Evolutionary conservation across 2,113 vertebrate genomes (phyloP), one percentile per base, ranked within the genome.

Genomic region (Petrocephalus zakoni): DNA sequence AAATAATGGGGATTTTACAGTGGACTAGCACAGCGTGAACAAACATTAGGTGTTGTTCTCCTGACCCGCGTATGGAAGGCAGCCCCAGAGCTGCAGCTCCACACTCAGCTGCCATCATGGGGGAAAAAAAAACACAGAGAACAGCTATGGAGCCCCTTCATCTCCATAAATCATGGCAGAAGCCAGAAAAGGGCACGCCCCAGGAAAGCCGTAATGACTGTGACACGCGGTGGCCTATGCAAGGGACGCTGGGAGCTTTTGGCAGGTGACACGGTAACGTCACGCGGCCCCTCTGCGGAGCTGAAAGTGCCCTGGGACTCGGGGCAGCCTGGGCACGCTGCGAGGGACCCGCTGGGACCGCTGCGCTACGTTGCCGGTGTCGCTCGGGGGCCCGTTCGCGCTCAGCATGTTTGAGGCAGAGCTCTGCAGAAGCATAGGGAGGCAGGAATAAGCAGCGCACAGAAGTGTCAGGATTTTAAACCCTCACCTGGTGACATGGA

Each of bases 1-100:
- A 83, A 83, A 83, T 83, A 83, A 83, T 11, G 37, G 81, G 81
- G 81, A 83, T 46, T 83, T 83, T 83, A 83, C 29, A 49, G 75
- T 22, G 19, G 42, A 19, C 75, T 21, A 22, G 46, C 81, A n/a
- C 46, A n/a, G 46, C 19, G 81, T 49, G 46, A 83, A 22, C 81
- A 83, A 83, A 47, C 81, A 83, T 49, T n/a, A 47, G 81, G 81
- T 13, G 81, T 49, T 49, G 81, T 22, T 83, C 37, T n/a, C 9
- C 37, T 83, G 46, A 83, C 81, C 81, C 4, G 42, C 81, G 2
- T 25, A 47, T 49, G 7, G 46, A 83, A 83, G 81, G 21, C 37
- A 49, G 37, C 81, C 81, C 81, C 37, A 83, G 42, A 83, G 81
- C 42, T 49, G 61, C 81, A 21, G 37, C 46, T 46, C 46, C 8